Evolutionary conservation across 2,797 vertebrate genomes (phyloP), one percentile per base, ranked within the genome.

Genomic region (Rhinichthys osculus): DNA sequence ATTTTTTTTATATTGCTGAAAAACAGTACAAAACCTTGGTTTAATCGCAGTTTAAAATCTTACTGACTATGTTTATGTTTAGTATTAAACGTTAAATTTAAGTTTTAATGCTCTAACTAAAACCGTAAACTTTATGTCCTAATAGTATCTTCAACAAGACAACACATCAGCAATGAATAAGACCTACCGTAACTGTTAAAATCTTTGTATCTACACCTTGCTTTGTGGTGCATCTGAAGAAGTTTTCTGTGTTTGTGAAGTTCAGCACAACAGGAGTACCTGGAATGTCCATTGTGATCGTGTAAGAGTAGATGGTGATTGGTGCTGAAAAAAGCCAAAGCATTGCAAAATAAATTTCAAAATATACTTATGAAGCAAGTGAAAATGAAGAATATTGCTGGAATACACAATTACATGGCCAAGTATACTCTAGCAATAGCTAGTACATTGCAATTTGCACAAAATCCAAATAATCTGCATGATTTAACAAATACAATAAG

Each of bases 251-350:
- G 5, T 64, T 81, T 0, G 91, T 92, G 14, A 96, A 92, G 86
- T 96, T 96, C 27, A 96, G 90, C 38, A 95, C 94, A 78, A 96
- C 95, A 5, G 95, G 93, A 23, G 91, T 21, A 27, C 95, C 95
- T 79, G 19, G 88, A 73, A 30, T 11, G 9, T 0, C 0, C 4
- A 1, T 0, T 19, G 74, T 91, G 1, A 89, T 78, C 84, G 89
- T 93, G 89, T 96, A 96, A 88, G 82, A 90, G 88, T 95, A 96
- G 86, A 96, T 95, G 40, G 95, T 96, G 42, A 96, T 93, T 19
- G 72, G 91, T 84, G 93, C 95, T 96, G 69, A 84, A 80, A 80
- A 80, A 74, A 50, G 27, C 14, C 3, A 85, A 85, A 80, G 23
- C 14, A 44, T 44, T 33, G 27, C 21, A 67, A 78, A 78, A 38